Evolutionary conservation across 2,113 vertebrate species (phyloP).

Genomic region (Acanthochromis polyacanthus): DNA sequence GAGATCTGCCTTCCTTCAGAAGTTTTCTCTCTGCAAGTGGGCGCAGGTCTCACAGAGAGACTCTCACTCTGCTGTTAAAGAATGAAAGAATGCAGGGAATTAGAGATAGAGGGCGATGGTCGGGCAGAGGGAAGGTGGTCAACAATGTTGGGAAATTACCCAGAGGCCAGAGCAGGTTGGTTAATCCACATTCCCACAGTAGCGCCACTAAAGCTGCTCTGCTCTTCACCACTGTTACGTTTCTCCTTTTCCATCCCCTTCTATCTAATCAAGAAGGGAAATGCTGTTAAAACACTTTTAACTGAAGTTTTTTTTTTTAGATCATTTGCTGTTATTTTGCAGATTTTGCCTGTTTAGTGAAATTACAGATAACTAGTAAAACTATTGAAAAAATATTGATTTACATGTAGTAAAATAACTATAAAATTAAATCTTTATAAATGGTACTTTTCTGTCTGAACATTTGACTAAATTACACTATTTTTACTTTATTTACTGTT

Average conservation of each 20-base stretch:
- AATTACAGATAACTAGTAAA: no score
- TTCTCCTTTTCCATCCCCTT: neutral
- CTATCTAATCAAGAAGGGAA: neutral
- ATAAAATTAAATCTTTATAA: no score
- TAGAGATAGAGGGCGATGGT: constrained; percentile 53
- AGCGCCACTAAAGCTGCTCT: constrained; percentile 25
- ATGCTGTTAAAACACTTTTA: no score
- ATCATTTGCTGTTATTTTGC: no score
- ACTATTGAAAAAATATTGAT: no score
- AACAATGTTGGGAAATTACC: constrained; percentile 61
- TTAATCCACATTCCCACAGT: constrained; percentile 70
- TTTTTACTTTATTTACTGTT: no score
- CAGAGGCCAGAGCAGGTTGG: constrained; percentile 60
- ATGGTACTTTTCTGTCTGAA: no score
- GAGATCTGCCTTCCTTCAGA: constrained; percentile 6
- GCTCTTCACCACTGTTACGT: neutral
- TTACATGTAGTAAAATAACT: no score
- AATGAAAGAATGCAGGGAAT: constrained; percentile 82
- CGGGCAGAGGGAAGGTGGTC: constrained; percentile 48
- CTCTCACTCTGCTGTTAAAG: constrained; percentile 69
- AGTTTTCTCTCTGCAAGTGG: constrained; percentile 20
- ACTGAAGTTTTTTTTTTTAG: no score
- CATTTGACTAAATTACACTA: no score
- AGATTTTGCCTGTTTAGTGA: no score
- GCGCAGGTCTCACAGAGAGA: constrained; percentile 31